Conservation (phyloP, 2,888 invertebrate species). For the Athalia rosae region DNA sequence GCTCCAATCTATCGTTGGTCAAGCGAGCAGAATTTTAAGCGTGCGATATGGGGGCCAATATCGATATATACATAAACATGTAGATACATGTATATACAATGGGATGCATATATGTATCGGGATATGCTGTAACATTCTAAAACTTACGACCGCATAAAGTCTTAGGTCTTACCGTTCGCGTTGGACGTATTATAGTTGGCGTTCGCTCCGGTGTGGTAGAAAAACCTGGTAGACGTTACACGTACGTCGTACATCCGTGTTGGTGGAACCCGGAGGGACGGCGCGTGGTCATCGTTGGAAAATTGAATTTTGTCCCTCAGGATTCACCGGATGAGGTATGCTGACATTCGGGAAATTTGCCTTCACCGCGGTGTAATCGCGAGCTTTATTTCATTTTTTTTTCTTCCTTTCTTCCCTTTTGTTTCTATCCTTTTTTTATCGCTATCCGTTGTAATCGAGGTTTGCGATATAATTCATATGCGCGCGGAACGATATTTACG, state of each 20-base stretch:
- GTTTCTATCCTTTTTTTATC: too few relatives aligned
- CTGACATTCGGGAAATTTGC: slow-evolving; percentile 66
- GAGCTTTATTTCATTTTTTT: neutral
- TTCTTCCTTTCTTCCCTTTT: neutral
- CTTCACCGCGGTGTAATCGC: neutral
- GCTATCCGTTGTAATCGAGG: too few relatives aligned
- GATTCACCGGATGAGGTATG: slow-evolving; percentile 68
- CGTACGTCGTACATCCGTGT: slow-evolving; percentile 3
- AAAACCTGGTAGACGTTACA: slow-evolving; percentile 30
- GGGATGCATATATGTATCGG: slow-evolving; percentile 31
- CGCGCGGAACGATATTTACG: too few relatives aligned
- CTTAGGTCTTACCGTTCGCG: slow-evolving; percentile 58
- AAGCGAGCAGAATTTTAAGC: slow-evolving; percentile 73
- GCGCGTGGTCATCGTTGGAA: slow-evolving; percentile 71
- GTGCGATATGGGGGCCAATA: slow-evolving; percentile 57
- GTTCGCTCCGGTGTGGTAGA: slow-evolving; percentile 7
- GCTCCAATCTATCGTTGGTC: slow-evolving; percentile 72
- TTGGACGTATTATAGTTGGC: slow-evolving; percentile 5
- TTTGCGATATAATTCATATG: too few relatives aligned
- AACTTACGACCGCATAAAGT: slow-evolving; percentile 71
- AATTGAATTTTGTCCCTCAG: slow-evolving; percentile 72
- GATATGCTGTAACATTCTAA: slow-evolving; percentile 57
- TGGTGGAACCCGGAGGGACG: slow-evolving; percentile 57
- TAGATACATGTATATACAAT: neutral
- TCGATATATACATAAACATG: neutral